Percentiles rank a stretch among this genome's conserved stretches.
Evolutionary conservation across 92 coral and sea anemone genomes (phyloP).

Genomic region (Scolanthus callimorphus): DNA sequence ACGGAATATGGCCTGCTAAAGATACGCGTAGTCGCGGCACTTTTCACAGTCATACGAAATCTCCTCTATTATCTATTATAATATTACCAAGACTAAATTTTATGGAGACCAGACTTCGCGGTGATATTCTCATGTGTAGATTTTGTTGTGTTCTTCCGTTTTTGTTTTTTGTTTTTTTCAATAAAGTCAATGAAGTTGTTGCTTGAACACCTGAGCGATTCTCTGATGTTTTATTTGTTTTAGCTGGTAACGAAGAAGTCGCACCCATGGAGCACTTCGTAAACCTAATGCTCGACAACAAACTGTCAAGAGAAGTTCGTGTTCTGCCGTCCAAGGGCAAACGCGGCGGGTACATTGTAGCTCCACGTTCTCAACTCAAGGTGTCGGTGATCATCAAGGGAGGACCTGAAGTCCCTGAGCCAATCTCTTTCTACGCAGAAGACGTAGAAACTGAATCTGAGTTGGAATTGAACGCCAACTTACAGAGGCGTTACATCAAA

Average conservation of each 20-base stretch:
- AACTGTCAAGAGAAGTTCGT: conserved; percentile 67
- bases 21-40: no score
- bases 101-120: no score
- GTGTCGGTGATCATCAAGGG: conserved; percentile 83
- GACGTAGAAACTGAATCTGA: conserved; percentile 76
- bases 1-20: no score
- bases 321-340: conserved; percentile 83
- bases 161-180: no score
- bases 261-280: conserved; percentile 59
- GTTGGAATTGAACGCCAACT: conserved; percentile 66
- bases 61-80: no score
- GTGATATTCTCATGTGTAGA: no score
- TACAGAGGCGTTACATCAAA: conserved; percentile 54
- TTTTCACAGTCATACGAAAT: no score
- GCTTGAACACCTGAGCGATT: no score
- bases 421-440: conserved; percentile 73
- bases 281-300: conserved; percentile 73
- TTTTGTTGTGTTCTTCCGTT: no score
- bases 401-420: conserved; percentile 39
- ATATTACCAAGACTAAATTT: no score
- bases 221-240: no score
- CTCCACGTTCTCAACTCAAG: conserved; percentile 44
- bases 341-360: conserved; percentile 71
- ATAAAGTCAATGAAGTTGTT: no score
- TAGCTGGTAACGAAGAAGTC: conserved; percentile 9